These are phyloP conservation scores for Andrena flavipes DNA, from an alignment of 2,888 invertebrate genomes.

Conservation along the genomic window DNA sequence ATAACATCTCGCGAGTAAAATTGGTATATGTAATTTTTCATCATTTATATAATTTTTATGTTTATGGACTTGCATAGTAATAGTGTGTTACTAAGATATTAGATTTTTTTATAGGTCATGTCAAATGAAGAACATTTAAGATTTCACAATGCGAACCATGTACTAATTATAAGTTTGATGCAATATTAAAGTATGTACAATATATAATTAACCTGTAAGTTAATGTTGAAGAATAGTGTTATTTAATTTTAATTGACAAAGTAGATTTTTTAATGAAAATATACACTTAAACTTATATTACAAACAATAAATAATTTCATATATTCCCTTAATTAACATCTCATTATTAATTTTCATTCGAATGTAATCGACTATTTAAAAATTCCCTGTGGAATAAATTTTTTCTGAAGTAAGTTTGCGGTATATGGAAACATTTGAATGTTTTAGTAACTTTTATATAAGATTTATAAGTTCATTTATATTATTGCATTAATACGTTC, in stretches of 20 bases:
- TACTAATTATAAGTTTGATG: conserved; percentile 81
- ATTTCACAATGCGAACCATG: conserved; percentile 78
- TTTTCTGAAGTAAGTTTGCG: conserved; percentile 7
- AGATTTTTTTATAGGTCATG: conserved; percentile 76
- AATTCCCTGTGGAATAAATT: conserved; percentile 13
- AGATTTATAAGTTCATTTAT: conserved; percentile 29
- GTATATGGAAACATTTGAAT: conserved; percentile 1
- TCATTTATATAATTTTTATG: conserved; percentile 14
- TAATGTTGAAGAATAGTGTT: conserved; percentile 22
- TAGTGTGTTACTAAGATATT: conserved; percentile 47
- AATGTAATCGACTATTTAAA: conserved; percentile 5
- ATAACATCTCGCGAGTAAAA: background rate
- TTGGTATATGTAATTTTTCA: background rate
- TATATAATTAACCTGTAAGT: conserved; percentile 49
- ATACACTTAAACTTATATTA: conserved; percentile 13
- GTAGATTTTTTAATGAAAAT: conserved; percentile 19
- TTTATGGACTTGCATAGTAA: conserved; percentile 30
- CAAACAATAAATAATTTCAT: conserved; percentile 22
- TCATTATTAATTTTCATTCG: conserved; percentile 11
- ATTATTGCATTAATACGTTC: conserved; percentile 60
- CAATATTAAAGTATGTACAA: conserved; percentile 64
- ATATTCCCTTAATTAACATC: conserved; percentile 15
- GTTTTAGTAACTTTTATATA: conserved; percentile 19
- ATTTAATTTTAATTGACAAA: conserved; percentile 17
- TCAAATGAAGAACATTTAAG: conserved; percentile 71